Evolutionary conservation across 2,797 vertebrate genomes (phyloP).

Genomic region (Aplochiton taeniatus): DNA sequence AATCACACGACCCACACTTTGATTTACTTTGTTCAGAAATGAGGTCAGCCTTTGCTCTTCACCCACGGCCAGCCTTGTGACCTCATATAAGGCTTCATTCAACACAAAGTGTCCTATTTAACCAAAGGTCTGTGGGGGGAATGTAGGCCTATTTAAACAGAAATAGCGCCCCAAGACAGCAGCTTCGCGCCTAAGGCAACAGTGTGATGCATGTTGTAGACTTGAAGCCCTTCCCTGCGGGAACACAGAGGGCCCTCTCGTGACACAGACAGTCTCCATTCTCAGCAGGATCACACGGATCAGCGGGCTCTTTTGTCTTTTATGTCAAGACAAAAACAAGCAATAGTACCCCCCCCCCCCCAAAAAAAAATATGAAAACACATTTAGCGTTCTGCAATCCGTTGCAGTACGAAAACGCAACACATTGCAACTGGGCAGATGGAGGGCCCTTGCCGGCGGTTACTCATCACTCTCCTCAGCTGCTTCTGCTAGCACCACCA

Average conservation of each 20-base stretch:
- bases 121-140: constrained; percentile 6
- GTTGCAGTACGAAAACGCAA: constrained; percentile 25
- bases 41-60: neutral
- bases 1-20: constrained; percentile 3
- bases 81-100: constrained; percentile 3
- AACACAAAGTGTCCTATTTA: constrained; percentile 16
- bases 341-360: no score
- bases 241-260: constrained; percentile 4
- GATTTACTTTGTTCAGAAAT: constrained; percentile 15
- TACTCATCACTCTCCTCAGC: constrained; percentile 65
- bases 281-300: constrained; percentile 40
- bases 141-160: constrained; percentile 13
- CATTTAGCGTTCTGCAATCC: constrained; percentile 38
- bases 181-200: neutral
- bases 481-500: constrained; percentile 48
- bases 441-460: constrained; percentile 64
- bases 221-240: neutral
- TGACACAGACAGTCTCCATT: constrained; percentile 33
- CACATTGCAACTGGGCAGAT: constrained; percentile 57
- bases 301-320: constrained; percentile 7
- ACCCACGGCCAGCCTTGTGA: constrained; percentile 5
- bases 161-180: constrained; percentile 9
- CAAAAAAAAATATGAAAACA: constrained; percentile 3
- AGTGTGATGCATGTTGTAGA: neutral
- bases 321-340: no score